Percentiles rank a stretch among this genome's conserved stretches.
Evolutionary conservation across 2,888 invertebrate genomes (phyloP).

Genomic region (Cecidostiba fungosa): DNA sequence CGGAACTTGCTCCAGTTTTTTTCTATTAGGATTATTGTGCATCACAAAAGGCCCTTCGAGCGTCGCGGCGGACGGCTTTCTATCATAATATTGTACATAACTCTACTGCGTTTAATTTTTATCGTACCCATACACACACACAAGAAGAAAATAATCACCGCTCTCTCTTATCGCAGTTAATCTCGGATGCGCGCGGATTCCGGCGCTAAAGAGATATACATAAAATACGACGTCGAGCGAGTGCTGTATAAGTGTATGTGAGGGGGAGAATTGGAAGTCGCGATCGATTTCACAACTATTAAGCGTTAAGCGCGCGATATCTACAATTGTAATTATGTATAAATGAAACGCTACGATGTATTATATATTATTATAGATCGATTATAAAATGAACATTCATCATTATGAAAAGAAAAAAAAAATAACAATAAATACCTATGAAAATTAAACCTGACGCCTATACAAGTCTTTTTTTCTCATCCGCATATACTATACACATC

Average conservation of each 20-base stretch:
- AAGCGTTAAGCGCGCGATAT: slow-evolving; percentile 73
- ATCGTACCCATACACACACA: slow-evolving; percentile 40
- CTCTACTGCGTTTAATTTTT: slow-evolving; percentile 59
- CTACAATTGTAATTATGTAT: slow-evolving; percentile 78
- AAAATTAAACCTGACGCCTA: slow-evolving; percentile 67
- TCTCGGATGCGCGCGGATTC: slow-evolving; percentile 43
- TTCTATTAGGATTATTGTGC: slow-evolving; percentile 30
- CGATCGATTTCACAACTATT: slow-evolving; percentile 74
- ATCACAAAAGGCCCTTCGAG: slow-evolving; percentile 18
- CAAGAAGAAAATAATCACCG: neutral
- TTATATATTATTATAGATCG: slow-evolving; percentile 80
- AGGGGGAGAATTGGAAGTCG: slow-evolving; percentile 61
- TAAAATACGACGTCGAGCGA: neutral
- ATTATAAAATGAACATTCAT: slow-evolving; percentile 79
- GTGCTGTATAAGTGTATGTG: neutral
- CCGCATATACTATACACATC: neutral
- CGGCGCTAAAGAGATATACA: neutral
- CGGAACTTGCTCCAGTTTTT: slow-evolving; percentile 69
- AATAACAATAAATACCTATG: slow-evolving; percentile 75
- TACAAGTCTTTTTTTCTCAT: neutral
- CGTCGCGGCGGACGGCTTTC: slow-evolving; percentile 44
- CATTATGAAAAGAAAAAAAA: slow-evolving; percentile 76
- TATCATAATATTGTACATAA: slow-evolving; percentile 56
- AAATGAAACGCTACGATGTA: slow-evolving; percentile 79
- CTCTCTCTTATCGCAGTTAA: neutral